phyloP scores from a whole-genome alignment of 2,113 vertebrate species.

The Aplodontia rufa region DNA sequence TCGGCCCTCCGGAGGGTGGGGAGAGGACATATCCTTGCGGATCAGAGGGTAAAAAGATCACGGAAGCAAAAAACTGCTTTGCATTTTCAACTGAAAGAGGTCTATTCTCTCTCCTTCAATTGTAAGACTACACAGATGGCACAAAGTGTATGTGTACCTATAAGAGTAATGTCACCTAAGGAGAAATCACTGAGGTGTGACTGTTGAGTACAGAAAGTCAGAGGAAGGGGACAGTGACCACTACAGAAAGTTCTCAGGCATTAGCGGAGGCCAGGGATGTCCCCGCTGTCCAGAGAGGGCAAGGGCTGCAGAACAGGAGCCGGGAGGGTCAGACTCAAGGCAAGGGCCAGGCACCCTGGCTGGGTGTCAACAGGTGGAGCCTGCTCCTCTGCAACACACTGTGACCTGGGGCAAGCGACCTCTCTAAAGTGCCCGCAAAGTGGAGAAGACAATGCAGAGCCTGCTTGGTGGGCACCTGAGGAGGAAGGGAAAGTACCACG shows the following conservation, averaged over 20 bases:
- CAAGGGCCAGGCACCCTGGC: accelerated
- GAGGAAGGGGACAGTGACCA: neutral
- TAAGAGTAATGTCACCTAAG: neutral
- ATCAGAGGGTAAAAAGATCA: neutral
- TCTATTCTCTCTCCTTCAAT: neutral
- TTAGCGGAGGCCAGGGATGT: neutral
- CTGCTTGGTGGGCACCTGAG: neutral
- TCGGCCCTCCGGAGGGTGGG: neutral
- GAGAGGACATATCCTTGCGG: neutral
- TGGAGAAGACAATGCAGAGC: neutral
- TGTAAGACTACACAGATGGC: neutral
- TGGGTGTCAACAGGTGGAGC: too few species aligned
- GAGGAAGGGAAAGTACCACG: neutral
- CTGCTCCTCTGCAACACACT: neutral
- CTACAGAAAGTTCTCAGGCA: neutral
- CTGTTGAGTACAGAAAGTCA: neutral
- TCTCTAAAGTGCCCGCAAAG: neutral
- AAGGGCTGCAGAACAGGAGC: neutral
- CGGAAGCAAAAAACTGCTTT: neutral
- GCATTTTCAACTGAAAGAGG: neutral
- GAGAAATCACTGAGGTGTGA: neutral
- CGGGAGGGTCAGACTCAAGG: neutral
- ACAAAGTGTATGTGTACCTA: neutral
- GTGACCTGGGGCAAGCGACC: neutral
- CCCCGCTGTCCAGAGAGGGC: neutral